These are phyloP conservation scores for Nomia melanderi DNA, from an alignment of 1,140 invertebrate genomes.

Conservation along the genomic window DNA sequence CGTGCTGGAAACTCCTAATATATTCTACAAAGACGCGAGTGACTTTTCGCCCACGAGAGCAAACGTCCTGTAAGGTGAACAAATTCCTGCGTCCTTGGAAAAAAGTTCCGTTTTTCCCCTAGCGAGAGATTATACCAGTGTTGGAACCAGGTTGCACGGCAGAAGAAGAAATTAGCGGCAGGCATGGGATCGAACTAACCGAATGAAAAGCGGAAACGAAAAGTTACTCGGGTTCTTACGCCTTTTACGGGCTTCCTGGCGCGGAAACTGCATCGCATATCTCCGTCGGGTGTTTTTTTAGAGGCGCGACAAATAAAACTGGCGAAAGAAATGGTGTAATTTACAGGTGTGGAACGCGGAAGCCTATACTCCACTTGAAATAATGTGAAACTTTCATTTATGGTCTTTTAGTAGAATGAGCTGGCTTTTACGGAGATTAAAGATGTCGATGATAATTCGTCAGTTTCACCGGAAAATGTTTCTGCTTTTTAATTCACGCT, in stretches of 20 bases:
- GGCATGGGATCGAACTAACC: not conserved
- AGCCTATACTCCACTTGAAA: too few relatives aligned
- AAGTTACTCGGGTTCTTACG: conserved; percentile 5
- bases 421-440: too few relatives aligned
- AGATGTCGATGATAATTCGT: too few relatives aligned
- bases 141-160: not conserved
- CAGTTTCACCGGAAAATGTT: too few relatives aligned
- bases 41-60: not conserved
- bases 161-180: conserved; percentile 19
- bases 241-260: not conserved
- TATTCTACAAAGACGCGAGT: not conserved
- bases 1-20: conserved; percentile 29
- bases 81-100: not conserved
- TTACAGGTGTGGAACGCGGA: too few relatives aligned
- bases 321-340: too few relatives aligned
- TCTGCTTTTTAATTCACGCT: too few relatives aligned
- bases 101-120: not conserved
- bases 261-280: too few relatives aligned
- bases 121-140: not conserved
- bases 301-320: too few relatives aligned
- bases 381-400: too few relatives aligned
- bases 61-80: not conserved
- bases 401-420: too few relatives aligned
- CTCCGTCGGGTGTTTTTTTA: too few relatives aligned
- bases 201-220: not conserved